These are phyloP conservation scores for Bradypus variegatus DNA, from an alignment of 2,797 vertebrate genomes.

Conservation along the genomic window DNA sequence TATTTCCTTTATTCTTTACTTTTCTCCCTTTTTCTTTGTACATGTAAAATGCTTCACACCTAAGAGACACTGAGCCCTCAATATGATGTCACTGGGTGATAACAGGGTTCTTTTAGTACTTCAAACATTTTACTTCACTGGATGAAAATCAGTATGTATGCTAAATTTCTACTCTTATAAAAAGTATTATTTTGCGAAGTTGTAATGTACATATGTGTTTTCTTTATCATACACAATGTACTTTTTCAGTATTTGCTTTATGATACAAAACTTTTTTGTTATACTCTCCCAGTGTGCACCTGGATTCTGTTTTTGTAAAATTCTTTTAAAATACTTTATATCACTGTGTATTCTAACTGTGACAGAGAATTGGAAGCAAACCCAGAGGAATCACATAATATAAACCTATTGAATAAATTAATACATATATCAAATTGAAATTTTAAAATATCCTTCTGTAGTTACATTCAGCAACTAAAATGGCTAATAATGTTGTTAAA, in stretches of 20 bases:
- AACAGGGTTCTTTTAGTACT: neutral
- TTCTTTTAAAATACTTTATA: neutral
- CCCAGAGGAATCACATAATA: neutral
- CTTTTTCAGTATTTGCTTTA: constrained; percentile 9
- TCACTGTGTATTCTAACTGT: neutral
- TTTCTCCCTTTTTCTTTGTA: neutral
- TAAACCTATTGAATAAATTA: neutral
- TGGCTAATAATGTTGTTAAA: neutral
- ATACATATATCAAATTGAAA: neutral
- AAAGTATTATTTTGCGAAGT: neutral
- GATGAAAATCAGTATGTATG: constrained; percentile 11
- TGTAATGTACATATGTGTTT: neutral
- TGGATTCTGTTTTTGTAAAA: constrained; percentile 3
- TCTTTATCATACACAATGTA: neutral
- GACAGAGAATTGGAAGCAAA: neutral
- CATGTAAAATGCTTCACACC: constrained; percentile 19
- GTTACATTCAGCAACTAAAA: constrained; percentile 21
- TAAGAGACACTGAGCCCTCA: neutral
- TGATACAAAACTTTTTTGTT: constrained; percentile 25
- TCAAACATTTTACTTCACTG: neutral
- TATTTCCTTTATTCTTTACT: neutral
- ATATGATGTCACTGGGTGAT: neutral
- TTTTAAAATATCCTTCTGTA: neutral
- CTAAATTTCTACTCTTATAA: neutral
- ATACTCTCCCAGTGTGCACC: neutral